A percentile compares a stretch with the other conserved stretches of the same genome.
These are phyloP conservation scores for Agonopterix subpropinquella DNA, from an alignment of 2,888 invertebrate genomes.

Conservation along the genomic window DNA sequence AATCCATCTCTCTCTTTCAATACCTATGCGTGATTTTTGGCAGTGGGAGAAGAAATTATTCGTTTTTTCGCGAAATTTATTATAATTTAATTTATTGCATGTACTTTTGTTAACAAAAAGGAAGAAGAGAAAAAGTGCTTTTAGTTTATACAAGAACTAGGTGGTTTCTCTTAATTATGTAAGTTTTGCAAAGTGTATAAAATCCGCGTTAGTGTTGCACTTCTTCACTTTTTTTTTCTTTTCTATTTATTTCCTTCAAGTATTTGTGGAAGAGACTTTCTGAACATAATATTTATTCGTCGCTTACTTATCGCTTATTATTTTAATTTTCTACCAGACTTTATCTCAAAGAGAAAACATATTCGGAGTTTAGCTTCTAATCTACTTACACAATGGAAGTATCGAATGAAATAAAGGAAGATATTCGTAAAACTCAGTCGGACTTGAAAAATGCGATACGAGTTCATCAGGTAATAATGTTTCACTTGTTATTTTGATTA, in stretches of 20 bases:
- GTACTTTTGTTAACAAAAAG: too few relatives aligned
- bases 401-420: conserved; percentile 77
- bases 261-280: conserved; percentile 1
- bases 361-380: too few relatives aligned
- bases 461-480: conserved; percentile 73
- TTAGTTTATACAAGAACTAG: too few relatives aligned
- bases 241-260: neutral
- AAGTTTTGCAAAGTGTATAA: conserved; percentile 2
- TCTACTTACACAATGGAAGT: conserved; percentile 65
- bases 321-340: too few relatives aligned
- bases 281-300: neutral
- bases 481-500: conserved; percentile 2
- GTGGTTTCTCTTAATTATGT: neutral
- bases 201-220: too few relatives aligned
- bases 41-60: too few relatives aligned
- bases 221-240: neutral
- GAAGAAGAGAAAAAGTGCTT: too few relatives aligned
- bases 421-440: conserved; percentile 75
- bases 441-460: conserved; percentile 78
- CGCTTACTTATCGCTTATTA: neutral
- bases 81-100: too few relatives aligned
- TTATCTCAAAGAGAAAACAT: too few relatives aligned
- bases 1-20: too few relatives aligned
- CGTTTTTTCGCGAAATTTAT: too few relatives aligned
- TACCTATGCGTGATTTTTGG: too few relatives aligned